Conservation (phyloP, 1,140 invertebrate genomes). For the Drosophila orosa region DNA sequence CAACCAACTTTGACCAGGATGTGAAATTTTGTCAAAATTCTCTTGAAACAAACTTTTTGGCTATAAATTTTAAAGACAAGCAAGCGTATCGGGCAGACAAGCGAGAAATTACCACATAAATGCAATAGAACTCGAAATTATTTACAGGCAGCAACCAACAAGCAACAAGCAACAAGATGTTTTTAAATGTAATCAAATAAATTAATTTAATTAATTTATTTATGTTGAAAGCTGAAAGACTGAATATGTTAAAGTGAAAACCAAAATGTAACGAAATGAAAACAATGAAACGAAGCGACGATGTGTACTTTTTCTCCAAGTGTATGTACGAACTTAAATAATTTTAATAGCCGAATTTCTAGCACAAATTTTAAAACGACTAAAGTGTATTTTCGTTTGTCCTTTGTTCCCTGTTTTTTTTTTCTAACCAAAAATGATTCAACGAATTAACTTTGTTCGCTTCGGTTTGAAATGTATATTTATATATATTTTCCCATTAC, state of each 20-base stretch:
- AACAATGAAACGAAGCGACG: conserved; percentile 39
- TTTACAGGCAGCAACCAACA: conserved; percentile 77
- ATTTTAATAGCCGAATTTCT: conserved; percentile 83
- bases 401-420: conserved; percentile 24
- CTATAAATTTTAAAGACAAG: conserved; percentile 77
- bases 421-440: background rate
- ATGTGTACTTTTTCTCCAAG: conserved; percentile 69
- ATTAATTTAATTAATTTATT: conserved; percentile 84
- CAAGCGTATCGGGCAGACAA: conserved; percentile 67
- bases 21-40: conserved; percentile 77
- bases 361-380: conserved; percentile 72
- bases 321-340: conserved; percentile 74
- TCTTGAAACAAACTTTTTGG: conserved; percentile 72
- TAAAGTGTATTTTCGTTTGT: conserved; percentile 28
- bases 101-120: conserved; percentile 78
- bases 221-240: conserved; percentile 82
- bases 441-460: background rate
- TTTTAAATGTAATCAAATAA: conserved; percentile 79
- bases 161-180: conserved; percentile 54
- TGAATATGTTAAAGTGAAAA: conserved; percentile 80
- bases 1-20: conserved; percentile 76
- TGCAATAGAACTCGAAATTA: conserved; percentile 84
- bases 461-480: background rate
- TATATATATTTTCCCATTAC: conserved; percentile 4
- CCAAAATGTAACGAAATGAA: conserved; percentile 50